Percentiles rank a stretch among this genome's conserved stretches.
Evolutionary conservation across 2,888 invertebrate genomes (phyloP).

Genomic region (Argyresthia goedartella): DNA sequence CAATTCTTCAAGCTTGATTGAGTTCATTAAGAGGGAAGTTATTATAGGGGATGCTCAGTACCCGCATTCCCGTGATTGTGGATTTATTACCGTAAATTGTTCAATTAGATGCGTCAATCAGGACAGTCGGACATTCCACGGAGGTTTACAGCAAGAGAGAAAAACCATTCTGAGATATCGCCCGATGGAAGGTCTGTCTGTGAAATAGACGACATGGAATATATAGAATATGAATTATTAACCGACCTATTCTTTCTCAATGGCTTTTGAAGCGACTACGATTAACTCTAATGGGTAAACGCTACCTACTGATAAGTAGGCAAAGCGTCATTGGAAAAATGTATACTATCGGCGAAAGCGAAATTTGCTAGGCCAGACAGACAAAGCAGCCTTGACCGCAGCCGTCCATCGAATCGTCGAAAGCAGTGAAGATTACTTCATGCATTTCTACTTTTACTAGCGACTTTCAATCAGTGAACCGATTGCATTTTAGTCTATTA

Average conservation of each 20-base stretch:
- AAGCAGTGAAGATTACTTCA: neutral
- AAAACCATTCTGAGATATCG: too few species aligned
- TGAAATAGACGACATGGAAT: too few species aligned
- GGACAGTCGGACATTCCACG: conserved; percentile 13
- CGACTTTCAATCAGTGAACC: conserved; percentile 28
- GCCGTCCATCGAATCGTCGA: conserved; percentile 5
- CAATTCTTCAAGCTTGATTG: too few species aligned
- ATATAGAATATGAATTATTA: too few species aligned
- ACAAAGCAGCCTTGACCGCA: conserved; percentile 30
- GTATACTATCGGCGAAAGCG: conserved; percentile 22
- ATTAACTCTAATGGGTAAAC: too few species aligned
- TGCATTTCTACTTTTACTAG: conserved; percentile 45
- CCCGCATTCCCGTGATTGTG: conserved; percentile 19
- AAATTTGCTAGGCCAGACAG: conserved; percentile 22
- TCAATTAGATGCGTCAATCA: conserved; percentile 26
- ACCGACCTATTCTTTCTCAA: too few species aligned
- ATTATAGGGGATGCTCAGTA: conserved; percentile 8
- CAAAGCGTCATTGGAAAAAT: too few species aligned
- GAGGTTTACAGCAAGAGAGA: neutral
- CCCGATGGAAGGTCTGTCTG: too few species aligned
- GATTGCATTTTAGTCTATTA: conserved; percentile 7
- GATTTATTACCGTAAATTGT: conserved; percentile 23
- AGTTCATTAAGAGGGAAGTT: conserved; percentile 14
- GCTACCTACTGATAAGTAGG: too few species aligned
- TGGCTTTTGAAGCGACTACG: too few species aligned